These are phyloP conservation scores for Coluber constrictor DNA, from an alignment of 2,797 vertebrate species.

Conservation along the genomic window DNA sequence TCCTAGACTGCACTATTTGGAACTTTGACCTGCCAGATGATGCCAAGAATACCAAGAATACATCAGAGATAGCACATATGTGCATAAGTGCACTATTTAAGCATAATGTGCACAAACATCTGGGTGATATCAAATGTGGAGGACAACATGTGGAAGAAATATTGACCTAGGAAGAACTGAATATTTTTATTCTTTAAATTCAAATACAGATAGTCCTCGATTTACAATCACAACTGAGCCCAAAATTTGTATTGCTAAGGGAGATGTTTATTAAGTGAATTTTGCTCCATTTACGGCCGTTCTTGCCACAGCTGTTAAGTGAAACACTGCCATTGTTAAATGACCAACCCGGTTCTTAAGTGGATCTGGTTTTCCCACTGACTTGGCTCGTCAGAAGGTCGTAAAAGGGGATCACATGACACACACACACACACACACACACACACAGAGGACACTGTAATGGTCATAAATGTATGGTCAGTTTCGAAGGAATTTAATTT, in stretches of 20 bases:
- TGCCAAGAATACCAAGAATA: too few species aligned
- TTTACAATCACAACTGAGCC: background rate
- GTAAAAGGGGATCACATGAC: background rate
- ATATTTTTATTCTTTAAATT: background rate
- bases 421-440: too few species aligned
- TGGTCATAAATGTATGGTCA: background rate
- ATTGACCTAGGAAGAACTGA: background rate
- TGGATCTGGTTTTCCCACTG: background rate
- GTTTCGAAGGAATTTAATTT: background rate
- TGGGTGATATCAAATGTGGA: background rate
- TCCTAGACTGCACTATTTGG: too few species aligned
- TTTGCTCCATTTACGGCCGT: too few species aligned
- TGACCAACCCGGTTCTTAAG: background rate
- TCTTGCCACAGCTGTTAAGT: background rate
- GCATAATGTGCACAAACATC: background rate
- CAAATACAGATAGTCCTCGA: background rate
- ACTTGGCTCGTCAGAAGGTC: background rate
- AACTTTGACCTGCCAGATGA: too few species aligned
- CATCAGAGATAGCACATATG: too few species aligned
- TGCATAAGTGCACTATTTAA: background rate
- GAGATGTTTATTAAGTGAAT: too few species aligned
- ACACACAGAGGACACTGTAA: too few species aligned
- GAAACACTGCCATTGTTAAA: background rate
- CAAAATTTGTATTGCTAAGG: background rate
- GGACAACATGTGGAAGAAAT: background rate